phyloP scores from a whole-genome alignment of 1,140 invertebrate species.

The Nymphalis io region DNA sequence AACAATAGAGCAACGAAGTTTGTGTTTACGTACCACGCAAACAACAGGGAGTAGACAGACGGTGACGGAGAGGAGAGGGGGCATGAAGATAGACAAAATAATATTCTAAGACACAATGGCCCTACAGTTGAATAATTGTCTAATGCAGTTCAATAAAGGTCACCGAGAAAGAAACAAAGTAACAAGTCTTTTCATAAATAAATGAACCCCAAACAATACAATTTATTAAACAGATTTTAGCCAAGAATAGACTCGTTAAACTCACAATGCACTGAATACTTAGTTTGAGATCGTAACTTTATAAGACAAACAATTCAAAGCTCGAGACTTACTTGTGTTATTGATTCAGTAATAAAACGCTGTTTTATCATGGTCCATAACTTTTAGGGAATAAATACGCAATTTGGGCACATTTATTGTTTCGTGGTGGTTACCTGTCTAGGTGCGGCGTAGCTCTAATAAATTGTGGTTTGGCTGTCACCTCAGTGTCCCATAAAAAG shows the following conservation, averaged over 20 bases:
- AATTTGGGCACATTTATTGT: conserved; percentile 50
- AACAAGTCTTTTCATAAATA: not conserved
- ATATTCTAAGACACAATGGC: no score
- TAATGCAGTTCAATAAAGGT: no score
- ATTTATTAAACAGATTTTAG: not conserved
- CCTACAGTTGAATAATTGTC: no score
- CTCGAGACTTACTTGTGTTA: conserved; percentile 46
- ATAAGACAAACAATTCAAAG: conserved; percentile 34
- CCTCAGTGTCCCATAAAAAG: not conserved
- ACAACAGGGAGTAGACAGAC: no score
- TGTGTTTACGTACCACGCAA: no score
- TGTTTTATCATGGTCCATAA: conserved; percentile 59
- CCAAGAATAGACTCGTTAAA: not conserved
- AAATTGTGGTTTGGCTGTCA: conserved; percentile 25
- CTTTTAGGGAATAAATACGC: conserved; percentile 52
- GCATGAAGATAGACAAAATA: no score
- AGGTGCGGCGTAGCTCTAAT: conserved; percentile 25
- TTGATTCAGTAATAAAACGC: conserved; percentile 56
- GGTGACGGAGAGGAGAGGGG: no score
- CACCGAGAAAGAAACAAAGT: not conserved
- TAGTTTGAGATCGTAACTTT: conserved; percentile 17
- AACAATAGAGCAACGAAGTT: no score
- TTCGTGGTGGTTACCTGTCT: conserved; percentile 32
- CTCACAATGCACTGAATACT: conserved; percentile 1
- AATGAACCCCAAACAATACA: not conserved